Evolutionary conservation across 2,888 invertebrate genomes (phyloP), one percentile per base, ranked within the genome.

Genomic region (Habroteleia sp.): DNA sequence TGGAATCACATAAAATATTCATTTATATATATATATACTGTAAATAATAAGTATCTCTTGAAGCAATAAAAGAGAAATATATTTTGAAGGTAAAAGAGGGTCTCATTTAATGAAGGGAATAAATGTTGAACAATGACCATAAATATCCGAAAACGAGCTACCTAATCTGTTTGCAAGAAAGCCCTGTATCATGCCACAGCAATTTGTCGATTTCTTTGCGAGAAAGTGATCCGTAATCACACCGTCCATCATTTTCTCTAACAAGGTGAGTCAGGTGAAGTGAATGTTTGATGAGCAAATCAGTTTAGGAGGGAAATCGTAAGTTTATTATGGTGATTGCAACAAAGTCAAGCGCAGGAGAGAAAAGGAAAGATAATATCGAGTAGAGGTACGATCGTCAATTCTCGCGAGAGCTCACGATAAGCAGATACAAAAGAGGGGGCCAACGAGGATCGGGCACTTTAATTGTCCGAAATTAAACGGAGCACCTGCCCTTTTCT

Each of bases 391-490:
- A 46, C 68, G 76, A n/a, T 69, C 48, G 65, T 52, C 63, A 48
- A 63, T 73, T 62, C 69, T 63, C 71, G 46, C 69, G 71, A 31
- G 44, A 56, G 41, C 42, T 50, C 56, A 33, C 56, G 66, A 60
- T 62, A 62, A 65, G 54, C 31, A 58, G 66, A 46, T 44, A 62
- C 50, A 39, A 48, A 62, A 72, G 79, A 79, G 81, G 85, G 73
- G 66, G 44, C 42, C 23, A 78, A 79, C 80, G 66, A 37, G 78
- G 77, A 82, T 76, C 80, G 82, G 79, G 79, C 83, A 86, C 84
- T 87, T 88, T 86, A 88, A 87, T 88, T 87, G 88, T 87, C 84
- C 82, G 81, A 86, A 87, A 85, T 87, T 84, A 87, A 88, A 86
- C 84, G 85, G 82, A 83, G 84, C 87, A 87, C 84, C 85, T 87